Evolutionary conservation across 2,888 invertebrate species (phyloP).

Genomic region (Perizoma affinitatum): DNA sequence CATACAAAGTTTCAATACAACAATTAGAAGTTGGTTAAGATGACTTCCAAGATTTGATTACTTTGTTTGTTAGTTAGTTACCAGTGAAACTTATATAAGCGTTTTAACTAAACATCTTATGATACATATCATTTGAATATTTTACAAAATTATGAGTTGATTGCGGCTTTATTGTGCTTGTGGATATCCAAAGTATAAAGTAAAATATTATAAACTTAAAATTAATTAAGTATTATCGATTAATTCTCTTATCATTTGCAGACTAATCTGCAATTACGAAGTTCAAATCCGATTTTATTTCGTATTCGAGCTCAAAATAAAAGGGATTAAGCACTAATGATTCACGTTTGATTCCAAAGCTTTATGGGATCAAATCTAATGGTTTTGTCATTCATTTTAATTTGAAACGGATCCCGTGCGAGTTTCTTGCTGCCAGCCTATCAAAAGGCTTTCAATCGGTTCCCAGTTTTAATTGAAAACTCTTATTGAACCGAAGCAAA

Average conservation of each 20-base stretch:
- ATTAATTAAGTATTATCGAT: neutral
- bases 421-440: constrained; percentile 41
- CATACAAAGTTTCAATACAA: no score
- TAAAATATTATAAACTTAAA: no score
- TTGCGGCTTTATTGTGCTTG: no score
- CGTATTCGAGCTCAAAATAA: constrained; percentile 22
- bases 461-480: constrained; percentile 55
- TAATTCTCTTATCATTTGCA: neutral
- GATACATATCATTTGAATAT: no score
- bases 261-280: constrained; percentile 14
- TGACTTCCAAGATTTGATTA: no score
- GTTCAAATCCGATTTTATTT: constrained; percentile 21
- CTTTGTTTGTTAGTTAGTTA: no score
- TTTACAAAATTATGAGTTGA: no score
- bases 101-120: no score
- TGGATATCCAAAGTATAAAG: no score
- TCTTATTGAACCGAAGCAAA: constrained; percentile 45
- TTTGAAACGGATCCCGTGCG: constrained; percentile 47
- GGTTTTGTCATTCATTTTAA: constrained; percentile 49
- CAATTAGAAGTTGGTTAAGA: no score
- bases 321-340: constrained; percentile 35
- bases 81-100: no score
- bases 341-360: constrained; percentile 37
- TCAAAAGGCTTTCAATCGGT: constrained; percentile 46
- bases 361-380: constrained; percentile 35